Evolutionary conservation across 2,797 vertebrate species (phyloP).

Genomic region (Gymnoscopelus microlampas): DNA sequence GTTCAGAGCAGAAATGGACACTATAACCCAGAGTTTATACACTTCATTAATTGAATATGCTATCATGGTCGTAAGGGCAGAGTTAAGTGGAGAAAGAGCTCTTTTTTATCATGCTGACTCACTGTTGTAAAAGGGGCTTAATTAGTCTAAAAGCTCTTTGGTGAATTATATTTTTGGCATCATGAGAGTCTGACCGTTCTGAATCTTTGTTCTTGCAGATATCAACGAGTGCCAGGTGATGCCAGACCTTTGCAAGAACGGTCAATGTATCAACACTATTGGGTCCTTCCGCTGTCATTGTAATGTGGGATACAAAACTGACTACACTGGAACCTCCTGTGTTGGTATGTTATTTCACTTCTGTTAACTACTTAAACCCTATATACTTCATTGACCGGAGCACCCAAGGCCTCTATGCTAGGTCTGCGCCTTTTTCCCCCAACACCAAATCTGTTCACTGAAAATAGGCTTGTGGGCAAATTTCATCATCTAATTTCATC

Average conservation of each 20-base stretch:
- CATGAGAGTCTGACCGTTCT: background rate
- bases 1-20: background rate
- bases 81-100: background rate
- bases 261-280: conserved; percentile 91
- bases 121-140: background rate
- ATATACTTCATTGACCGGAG: too few relatives aligned
- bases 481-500: too few relatives aligned
- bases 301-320: conserved; percentile 85
- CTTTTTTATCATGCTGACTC: conserved; percentile 1
- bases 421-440: too few relatives aligned
- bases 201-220: conserved; percentile 72
- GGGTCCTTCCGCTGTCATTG: conserved; percentile 95
- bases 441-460: too few relatives aligned
- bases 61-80: background rate
- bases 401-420: too few relatives aligned
- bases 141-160: conserved; percentile 8
- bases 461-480: too few relatives aligned
- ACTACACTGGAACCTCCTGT: conserved; percentile 86
- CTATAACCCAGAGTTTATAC: background rate
- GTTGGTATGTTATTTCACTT: conserved; percentile 79
- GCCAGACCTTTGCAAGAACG: conserved; percentile 87
- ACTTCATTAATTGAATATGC: background rate
- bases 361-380: background rate
- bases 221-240: conserved; percentile 93
- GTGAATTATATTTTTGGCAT: background rate